phyloP scores from a whole-genome alignment of 2,113 vertebrate genomes.

The Lipophrys pholis region DNA sequence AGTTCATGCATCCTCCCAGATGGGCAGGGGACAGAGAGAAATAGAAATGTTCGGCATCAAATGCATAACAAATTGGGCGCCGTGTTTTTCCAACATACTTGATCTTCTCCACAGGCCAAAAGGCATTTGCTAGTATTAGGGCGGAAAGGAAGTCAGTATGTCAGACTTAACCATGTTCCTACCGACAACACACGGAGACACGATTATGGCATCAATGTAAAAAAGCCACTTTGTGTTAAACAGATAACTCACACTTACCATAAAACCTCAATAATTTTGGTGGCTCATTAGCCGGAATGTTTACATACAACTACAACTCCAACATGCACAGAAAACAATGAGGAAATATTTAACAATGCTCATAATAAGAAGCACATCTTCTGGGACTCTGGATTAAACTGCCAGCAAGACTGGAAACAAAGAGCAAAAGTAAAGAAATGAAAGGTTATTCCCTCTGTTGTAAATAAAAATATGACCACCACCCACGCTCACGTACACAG shows the following conservation, averaged over 20 bases:
- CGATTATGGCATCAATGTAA: slow-evolving; percentile 10
- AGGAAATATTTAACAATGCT: slow-evolving; percentile 18
- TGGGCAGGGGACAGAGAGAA: slow-evolving; percentile 39
- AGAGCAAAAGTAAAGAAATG: slow-evolving; percentile 43
- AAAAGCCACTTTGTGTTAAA: slow-evolving; percentile 8
- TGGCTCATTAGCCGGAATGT: too few relatives aligned
- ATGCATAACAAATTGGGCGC: slow-evolving; percentile 37
- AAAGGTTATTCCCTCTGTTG: slow-evolving; percentile 58
- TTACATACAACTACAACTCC: slow-evolving; percentile 7
- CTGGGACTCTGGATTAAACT: slow-evolving; percentile 49
- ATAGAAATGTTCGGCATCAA: slow-evolving; percentile 48
- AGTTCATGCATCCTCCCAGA: slow-evolving; percentile 43
- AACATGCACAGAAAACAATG: not conserved
- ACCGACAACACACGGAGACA: slow-evolving; percentile 18
- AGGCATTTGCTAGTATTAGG: slow-evolving; percentile 23
- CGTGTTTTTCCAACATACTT: slow-evolving; percentile 35
- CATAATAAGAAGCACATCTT: slow-evolving; percentile 50
- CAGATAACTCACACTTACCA: slow-evolving; percentile 7
- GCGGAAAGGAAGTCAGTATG: slow-evolving; percentile 37
- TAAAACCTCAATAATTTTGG: not conserved
- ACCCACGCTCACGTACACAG: slow-evolving; percentile 38
- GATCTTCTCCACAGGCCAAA: slow-evolving; percentile 45
- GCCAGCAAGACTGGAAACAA: slow-evolving; percentile 31
- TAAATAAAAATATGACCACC: slow-evolving; percentile 34
- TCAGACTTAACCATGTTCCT: not conserved